Conservation (phyloP, 2,888 invertebrate species). For the Liodrosophila aerea region DNA sequence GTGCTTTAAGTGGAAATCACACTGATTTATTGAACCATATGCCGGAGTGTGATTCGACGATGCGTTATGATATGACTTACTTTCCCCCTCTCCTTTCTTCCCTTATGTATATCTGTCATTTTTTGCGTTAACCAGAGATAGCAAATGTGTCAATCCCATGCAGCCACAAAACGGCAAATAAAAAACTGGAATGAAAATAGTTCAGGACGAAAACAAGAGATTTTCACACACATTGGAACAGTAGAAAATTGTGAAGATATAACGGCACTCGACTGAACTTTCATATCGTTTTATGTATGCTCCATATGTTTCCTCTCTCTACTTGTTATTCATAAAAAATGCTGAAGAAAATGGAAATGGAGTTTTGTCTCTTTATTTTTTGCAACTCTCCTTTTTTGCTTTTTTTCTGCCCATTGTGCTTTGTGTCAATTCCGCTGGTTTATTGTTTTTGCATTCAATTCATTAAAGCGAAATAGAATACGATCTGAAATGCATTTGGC, state of each 20-base stretch:
- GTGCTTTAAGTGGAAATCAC: slow-evolving; percentile 57
- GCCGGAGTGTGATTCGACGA: slow-evolving; percentile 19
- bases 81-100: background rate
- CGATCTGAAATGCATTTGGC: slow-evolving; percentile 13
- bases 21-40: slow-evolving; percentile 60
- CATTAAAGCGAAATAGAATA: slow-evolving; percentile 9
- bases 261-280: no score
- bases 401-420: slow-evolving; percentile 1
- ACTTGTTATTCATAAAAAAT: no score
- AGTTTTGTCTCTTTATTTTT: slow-evolving; percentile 6
- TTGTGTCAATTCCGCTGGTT: slow-evolving; percentile 24
- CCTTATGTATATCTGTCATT: background rate
- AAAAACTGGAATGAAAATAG: slow-evolving; percentile 19
- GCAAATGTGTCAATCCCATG: background rate
- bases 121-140: no score
- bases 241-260: no score
- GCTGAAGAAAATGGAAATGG: slow-evolving; percentile 19
- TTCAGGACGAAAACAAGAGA: slow-evolving; percentile 19
- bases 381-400: background rate
- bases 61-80: slow-evolving; percentile 38
- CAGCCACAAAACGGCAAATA: slow-evolving; percentile 1
- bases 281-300: no score
- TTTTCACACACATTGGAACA: background rate
- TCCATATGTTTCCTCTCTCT: no score
- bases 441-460: slow-evolving; percentile 29